phyloP scores from a whole-genome alignment of 1,140 invertebrate species.

The Cephus cinctus region DNA sequence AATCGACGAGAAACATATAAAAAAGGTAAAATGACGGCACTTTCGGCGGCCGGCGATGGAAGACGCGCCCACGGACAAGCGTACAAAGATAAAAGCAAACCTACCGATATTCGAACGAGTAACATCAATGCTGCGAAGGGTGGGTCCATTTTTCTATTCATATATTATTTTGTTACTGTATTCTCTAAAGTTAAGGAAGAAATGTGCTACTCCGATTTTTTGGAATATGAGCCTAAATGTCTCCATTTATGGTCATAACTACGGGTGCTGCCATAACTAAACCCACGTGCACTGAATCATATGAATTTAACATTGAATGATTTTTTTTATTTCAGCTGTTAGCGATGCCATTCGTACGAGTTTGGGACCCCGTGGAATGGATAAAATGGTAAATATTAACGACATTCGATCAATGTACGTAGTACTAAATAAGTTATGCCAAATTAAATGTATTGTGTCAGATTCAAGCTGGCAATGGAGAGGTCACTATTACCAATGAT shows the following conservation, averaged over 20 bases:
- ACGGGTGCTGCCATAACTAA: constrained; percentile 7
- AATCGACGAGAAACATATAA: no score
- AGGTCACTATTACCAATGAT: constrained; percentile 99
- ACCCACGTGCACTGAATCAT: constrained; percentile 5
- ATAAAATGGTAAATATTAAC: constrained; percentile 88
- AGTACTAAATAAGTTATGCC: constrained; percentile 5
- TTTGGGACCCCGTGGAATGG: constrained; percentile 98
- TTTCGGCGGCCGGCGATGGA: constrained; percentile 41
- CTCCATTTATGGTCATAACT: constrained; percentile 30
- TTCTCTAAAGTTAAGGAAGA: constrained; percentile 1
- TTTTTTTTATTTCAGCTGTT: constrained; percentile 74
- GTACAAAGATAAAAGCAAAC: constrained; percentile 91
- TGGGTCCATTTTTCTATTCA: constrained; percentile 51
- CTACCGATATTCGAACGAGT: constrained; percentile 87
- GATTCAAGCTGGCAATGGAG: constrained; percentile 96
- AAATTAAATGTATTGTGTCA: constrained; percentile 43
- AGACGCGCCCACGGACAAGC: constrained; percentile 47
- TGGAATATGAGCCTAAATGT: constrained; percentile 6
- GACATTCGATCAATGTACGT: background rate
- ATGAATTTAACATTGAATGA: constrained; percentile 5
- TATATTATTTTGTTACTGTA: background rate
- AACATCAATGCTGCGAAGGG: constrained; percentile 99
- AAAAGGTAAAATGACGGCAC: constrained; percentile 40
- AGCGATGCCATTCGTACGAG: constrained; percentile 98
- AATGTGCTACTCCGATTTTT: background rate